Conservation (phyloP, 1,140 invertebrate species). For the Manduca sexta region DNA sequence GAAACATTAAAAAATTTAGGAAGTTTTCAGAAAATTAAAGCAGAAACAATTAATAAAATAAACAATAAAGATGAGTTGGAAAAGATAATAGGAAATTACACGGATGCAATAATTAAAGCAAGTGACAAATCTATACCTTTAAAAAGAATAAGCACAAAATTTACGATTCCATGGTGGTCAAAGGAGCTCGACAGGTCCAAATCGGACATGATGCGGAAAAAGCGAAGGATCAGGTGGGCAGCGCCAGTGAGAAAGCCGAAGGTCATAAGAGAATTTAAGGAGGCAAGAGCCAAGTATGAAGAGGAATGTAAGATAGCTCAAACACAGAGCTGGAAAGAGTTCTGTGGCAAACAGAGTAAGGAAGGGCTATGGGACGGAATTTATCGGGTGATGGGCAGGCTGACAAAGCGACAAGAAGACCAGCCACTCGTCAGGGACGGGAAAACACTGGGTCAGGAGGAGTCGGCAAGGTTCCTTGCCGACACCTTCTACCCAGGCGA, state of each 20-base stretch:
- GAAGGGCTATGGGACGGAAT: not conserved
- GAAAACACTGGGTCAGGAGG: not conserved
- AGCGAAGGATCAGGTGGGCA: not conserved
- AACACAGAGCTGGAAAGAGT: slow-evolving; percentile 1
- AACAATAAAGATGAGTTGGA: not conserved
- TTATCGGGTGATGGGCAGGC: not conserved
- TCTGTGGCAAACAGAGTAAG: not conserved
- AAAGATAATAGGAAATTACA: not conserved
- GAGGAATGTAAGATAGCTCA: not conserved
- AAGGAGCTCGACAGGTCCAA: not conserved
- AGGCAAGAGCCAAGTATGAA: not conserved
- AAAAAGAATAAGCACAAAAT: not conserved
- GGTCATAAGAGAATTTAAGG: not conserved
- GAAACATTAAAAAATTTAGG: too few relatives aligned
- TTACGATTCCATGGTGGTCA: not conserved
- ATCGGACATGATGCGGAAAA: not conserved
- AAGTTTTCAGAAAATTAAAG: too few relatives aligned
- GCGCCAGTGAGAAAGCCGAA: not conserved
- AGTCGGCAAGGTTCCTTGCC: slow-evolving; percentile 2
- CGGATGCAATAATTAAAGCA: not conserved
- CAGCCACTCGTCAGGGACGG: not conserved
- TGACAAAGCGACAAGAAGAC: not conserved
- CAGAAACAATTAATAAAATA: not conserved
- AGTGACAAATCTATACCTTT: not conserved
- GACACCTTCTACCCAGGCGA: slow-evolving; percentile 6